Conservation (phyloP, 2,888 invertebrate species). For the Sthenelais limicola region DNA sequence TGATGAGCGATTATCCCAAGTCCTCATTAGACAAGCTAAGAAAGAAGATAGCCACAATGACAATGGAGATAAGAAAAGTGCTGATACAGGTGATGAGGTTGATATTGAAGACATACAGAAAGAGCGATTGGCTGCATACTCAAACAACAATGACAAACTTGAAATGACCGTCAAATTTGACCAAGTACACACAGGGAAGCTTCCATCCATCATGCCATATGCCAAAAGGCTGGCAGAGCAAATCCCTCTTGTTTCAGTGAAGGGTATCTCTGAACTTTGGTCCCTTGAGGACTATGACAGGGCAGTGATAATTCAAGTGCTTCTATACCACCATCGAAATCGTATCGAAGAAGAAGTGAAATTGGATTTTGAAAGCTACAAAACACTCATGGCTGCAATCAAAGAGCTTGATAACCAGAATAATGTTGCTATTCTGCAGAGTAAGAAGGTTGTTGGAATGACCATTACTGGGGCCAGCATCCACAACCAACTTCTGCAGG, state of each 20-base stretch:
- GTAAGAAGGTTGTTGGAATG: conserved; percentile 46
- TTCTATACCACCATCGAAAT: conserved; percentile 15
- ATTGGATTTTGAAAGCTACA: conserved; percentile 17
- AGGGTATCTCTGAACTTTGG: conserved; percentile 37
- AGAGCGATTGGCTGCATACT: conserved; percentile 36
- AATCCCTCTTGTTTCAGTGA: conserved; percentile 7
- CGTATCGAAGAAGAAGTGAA: conserved; percentile 27
- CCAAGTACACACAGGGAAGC: not conserved
- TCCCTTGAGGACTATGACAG: conserved; percentile 14
- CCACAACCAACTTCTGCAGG: conserved; percentile 36
- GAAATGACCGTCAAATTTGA: conserved; percentile 23
- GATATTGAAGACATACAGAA: conserved; percentile 33
- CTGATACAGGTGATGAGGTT: conserved; percentile 28
- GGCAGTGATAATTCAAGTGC: conserved; percentile 36
- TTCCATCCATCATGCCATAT: not conserved
- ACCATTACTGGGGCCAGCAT: conserved; percentile 51
- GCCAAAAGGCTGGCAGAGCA: conserved; percentile 12
- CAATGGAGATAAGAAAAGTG: not conserved
- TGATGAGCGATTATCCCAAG: not conserved
- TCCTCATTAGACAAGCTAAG: not conserved
- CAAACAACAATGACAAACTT: not conserved
- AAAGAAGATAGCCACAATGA: not conserved
- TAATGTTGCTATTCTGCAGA: conserved; percentile 9
- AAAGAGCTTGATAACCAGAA: conserved; percentile 41
- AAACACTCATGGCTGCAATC: not conserved